Evolutionary conservation across 2,797 vertebrate species (phyloP), one percentile per base, ranked within the genome.

Genomic region (Falco concolor): DNA sequence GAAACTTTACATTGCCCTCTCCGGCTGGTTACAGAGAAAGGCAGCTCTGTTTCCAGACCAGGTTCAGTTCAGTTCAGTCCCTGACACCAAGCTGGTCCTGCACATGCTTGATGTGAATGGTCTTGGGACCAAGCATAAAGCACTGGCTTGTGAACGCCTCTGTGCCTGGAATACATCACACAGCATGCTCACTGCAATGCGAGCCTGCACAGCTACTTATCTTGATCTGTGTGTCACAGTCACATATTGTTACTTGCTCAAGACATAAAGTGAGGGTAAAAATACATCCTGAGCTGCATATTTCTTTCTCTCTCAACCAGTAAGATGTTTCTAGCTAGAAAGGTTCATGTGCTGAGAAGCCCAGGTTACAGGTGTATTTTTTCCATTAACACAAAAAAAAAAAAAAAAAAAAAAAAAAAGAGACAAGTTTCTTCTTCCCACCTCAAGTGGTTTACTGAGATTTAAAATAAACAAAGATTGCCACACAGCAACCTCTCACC

Each of bases 381-480:
- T 89, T 42, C n/a, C 38, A 36, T 49, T 81, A 14, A 61, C 10
- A 76, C n/a, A n/a, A n/a, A n/a, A 50, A 36, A n/a, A 32, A 84
- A 30, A 36, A 4, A 27, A 52, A n/a, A 44, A 17, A 22, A 70
- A 36, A 28, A 40, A 34, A 19, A 44, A 4, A 30, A 1, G 1
- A 14, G 44, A 38, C 21, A 27, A 22, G 36, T 72, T 90, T 93
- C 54, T 92, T 93, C 73, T 94, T 82, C 38, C 17, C 61, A 61
- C 27, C 22, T 95, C 78, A 90, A 95, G 82, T 64, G 42, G 59
- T 91, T 96, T 95, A 86, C 49, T 87, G 78, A 2, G 24, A 90
- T 95, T 93, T 93, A 94, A 95, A 96, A 95, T 93, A 95, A 97
- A 92, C 93, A 97, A 95, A 96, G 89, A 94, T 93, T 95, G 84